Evolutionary conservation across 1,140 invertebrate genomes (phyloP), one percentile per base, ranked within the genome.

Genomic region (Formica selysi): DNA sequence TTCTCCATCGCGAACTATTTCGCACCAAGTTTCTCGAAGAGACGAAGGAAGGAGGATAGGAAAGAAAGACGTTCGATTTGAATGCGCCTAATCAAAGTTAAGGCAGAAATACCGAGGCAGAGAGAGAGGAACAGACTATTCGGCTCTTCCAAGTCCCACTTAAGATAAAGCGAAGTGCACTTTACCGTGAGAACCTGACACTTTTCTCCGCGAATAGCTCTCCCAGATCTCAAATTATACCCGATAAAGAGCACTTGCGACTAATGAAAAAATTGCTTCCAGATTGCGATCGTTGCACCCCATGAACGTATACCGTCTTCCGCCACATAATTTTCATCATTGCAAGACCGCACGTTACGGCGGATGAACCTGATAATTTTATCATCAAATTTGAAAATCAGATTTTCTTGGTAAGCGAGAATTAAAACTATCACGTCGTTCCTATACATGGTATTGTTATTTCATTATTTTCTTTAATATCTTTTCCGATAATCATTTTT

Each of bases 231-330:
- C 67, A 61, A 83, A 83, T 83, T 83, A 83, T 83, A 74, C n/a
- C 26, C 79, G 79, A 83, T 83, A 83, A 83, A 26, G 44, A 70
- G 68, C 79, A 73, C 79, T 83, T 41, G 67, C 38, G 54, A 74
- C 68, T 83, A 74, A 83, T 83, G 79, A 83, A 83, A 74, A 83
- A 61, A 83, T 83, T 83, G 41, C 54, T 83, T 74, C 19, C 54
- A 74, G 79, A 74, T 74, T 74, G 57, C 67, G 26, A 81, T 81
- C 54, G 51, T 61, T 71, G 44, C 36, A 26, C 36, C 32, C 36
- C 32, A 54, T 5, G 67, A 54, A 32, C 11, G 38, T 32, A 61
- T 73, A 71, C 48, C 36, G 67, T 57, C 3, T 81, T 71, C 78
- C 67, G 38, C 41, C 38, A 51, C 16, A 74, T 74, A 74, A 83